Percentiles rank a stretch among this genome's conserved stretches.
phyloP scores from a whole-genome alignment of 2,797 vertebrate genomes.

The Austrolebias charrua region DNA sequence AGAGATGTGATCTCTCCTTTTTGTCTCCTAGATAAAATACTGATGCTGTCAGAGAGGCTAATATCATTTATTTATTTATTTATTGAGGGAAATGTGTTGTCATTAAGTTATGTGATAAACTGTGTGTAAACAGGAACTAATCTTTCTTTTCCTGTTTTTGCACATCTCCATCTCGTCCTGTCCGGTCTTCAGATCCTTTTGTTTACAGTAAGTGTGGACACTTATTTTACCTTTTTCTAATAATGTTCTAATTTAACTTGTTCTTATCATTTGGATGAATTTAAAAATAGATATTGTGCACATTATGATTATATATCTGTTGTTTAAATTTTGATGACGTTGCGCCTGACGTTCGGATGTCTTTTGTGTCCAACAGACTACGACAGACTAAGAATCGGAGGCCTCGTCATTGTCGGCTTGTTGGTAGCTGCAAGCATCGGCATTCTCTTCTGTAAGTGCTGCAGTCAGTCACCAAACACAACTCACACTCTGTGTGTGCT shows the following conservation, averaged over 20 bases:
- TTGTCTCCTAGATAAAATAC: no score
- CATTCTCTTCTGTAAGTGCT: slow-evolving; percentile 74
- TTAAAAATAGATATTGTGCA: not conserved
- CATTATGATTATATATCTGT: no score
- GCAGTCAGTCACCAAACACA: not conserved
- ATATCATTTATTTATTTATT: no score
- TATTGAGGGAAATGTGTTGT: no score
- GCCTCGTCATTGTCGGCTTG: slow-evolving; percentile 68
- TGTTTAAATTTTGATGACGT: not conserved
- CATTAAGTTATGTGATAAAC: no score
- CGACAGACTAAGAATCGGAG: slow-evolving; percentile 77
- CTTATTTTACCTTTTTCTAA: not conserved
- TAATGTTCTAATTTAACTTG: not conserved
- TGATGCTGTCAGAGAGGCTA: no score
- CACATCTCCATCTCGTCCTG: not conserved
- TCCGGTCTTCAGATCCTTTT: slow-evolving; percentile 70
- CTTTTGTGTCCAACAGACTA: slow-evolving; percentile 70
- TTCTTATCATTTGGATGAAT: not conserved
- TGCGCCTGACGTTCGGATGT: not conserved
- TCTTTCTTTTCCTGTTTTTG: not conserved
- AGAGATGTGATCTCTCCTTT: no score
- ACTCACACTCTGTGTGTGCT: no score
- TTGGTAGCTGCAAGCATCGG: slow-evolving; percentile 64
- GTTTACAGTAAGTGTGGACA: slow-evolving; percentile 75
- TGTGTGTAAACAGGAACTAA: not conserved